Evolutionary conservation across 2,888 invertebrate genomes (phyloP).

Genomic region (Bibio marci): DNA sequence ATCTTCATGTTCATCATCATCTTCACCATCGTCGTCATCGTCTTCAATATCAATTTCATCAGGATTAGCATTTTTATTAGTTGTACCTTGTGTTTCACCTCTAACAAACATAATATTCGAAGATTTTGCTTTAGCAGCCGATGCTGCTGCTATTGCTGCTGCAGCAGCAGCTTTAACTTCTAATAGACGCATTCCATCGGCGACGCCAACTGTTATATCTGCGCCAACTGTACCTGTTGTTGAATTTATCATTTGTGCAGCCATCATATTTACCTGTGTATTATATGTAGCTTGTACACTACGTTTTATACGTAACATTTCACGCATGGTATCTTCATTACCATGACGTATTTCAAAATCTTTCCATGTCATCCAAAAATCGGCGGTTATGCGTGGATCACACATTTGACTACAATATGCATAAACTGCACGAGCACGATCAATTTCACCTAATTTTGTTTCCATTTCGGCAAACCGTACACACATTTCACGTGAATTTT

Average conservation of each 20-base stretch:
- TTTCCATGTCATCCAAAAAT: constrained; percentile 99
- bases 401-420: constrained; percentile 98
- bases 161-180: constrained; percentile 51
- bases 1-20: constrained; percentile 35
- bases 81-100: constrained; percentile 67
- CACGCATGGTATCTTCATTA: constrained; percentile 97
- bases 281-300: constrained; percentile 97
- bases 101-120: constrained; percentile 69
- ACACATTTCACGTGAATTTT: constrained; percentile 89
- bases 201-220: constrained; percentile 55
- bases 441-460: constrained; percentile 94
- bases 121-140: constrained; percentile 10
- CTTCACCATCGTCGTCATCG: constrained; percentile 46
- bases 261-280: constrained; percentile 98
- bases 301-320: constrained; percentile 94
- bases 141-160: constrained; percentile 8
- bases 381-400: constrained; percentile 87
- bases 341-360: constrained; percentile 98
- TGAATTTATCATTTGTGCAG: constrained; percentile 87
- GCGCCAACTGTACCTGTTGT: constrained; percentile 50
- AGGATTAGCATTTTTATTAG: constrained; percentile 52
- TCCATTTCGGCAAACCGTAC: constrained; percentile 94
- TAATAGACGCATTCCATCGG: constrained; percentile 76
- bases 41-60: constrained; percentile 78
- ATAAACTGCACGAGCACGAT: constrained; percentile 91